Evolutionary conservation across 2,113 vertebrate species (phyloP).

Genomic region (Apaloderma vittatum): DNA sequence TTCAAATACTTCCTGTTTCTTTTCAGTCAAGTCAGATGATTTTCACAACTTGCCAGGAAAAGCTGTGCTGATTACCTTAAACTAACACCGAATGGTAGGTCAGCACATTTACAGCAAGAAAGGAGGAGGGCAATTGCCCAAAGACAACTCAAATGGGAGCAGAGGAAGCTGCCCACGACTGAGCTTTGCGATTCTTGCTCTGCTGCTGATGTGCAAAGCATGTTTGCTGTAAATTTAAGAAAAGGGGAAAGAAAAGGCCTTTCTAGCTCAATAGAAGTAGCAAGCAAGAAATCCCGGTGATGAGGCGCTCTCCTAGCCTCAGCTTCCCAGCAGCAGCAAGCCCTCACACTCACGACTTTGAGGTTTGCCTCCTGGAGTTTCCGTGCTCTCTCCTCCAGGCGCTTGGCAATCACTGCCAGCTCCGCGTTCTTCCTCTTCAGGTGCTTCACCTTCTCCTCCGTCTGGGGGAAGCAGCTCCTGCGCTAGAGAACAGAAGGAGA

Average conservation of each 20-base stretch:
- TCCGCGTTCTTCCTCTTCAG: slow-evolving; percentile 96
- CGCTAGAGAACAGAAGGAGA: slow-evolving; percentile 78
- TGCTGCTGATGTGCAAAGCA: neutral
- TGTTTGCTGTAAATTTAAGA: neutral
- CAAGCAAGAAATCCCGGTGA: neutral
- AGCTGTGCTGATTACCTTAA: neutral
- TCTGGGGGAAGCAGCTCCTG: slow-evolving; percentile 94
- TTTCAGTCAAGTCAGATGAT: neutral
- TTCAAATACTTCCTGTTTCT: slow-evolving; percentile 54
- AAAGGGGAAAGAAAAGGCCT: neutral
- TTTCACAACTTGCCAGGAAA: neutral
- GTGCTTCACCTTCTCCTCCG: slow-evolving; percentile 95
- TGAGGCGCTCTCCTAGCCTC: neutral
- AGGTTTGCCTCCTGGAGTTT: slow-evolving; percentile 98
- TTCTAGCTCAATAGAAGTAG: neutral
- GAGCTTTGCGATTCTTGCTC: neutral
- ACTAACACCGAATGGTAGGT: neutral
- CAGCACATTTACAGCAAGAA: neutral
- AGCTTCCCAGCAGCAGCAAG: neutral
- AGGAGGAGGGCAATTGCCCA: neutral
- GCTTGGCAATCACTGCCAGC: slow-evolving; percentile 94
- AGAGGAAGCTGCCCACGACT: neutral
- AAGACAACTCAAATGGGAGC: neutral
- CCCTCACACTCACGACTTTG: slow-evolving; percentile 84
- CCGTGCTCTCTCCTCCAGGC: slow-evolving; percentile 93